Evolutionary conservation across 2,113 vertebrate genomes (phyloP).

Genomic region (Laticauda laticaudata): DNA sequence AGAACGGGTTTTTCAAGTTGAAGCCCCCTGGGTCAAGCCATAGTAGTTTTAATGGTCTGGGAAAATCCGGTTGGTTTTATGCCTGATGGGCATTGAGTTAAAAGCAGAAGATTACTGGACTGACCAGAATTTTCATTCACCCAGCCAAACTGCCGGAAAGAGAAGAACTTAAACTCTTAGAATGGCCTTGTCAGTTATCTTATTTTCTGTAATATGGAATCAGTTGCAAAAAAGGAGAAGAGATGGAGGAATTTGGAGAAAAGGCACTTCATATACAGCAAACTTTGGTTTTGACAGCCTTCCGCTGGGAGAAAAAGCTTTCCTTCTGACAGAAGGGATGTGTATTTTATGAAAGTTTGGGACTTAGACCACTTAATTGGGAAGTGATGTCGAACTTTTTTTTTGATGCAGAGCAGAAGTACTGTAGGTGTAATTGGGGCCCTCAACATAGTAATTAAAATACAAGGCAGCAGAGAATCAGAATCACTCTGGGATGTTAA

Average conservation of each 20-base stretch:
- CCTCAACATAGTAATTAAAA: not conserved
- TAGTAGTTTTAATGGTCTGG: not conserved
- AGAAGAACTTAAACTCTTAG: not conserved
- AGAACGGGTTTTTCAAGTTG: conserved; percentile 11
- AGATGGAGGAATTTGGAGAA: not conserved
- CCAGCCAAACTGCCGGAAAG: not conserved
- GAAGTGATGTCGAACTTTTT: not conserved
- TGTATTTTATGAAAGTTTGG: not conserved
- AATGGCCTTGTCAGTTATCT: not conserved
- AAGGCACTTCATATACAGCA: not conserved
- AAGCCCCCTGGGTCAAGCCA: not conserved
- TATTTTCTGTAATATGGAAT: not conserved
- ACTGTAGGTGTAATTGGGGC: not conserved
- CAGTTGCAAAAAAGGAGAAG: not conserved
- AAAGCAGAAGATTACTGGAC: not conserved
- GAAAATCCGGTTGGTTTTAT: not conserved
- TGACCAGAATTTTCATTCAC: not conserved
- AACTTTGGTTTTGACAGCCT: not conserved
- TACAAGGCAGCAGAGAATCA: not conserved
- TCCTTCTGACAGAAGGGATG: not conserved
- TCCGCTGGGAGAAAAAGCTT: not conserved
- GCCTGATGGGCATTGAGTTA: not conserved
- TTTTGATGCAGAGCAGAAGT: too few species aligned
- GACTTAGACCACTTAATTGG: not conserved
- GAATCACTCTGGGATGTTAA: not conserved